Percentiles rank a stretch among this genome's conserved stretches.
Conservation (phyloP, 2,888 invertebrate species). For the Plagodis dolabraria region DNA sequence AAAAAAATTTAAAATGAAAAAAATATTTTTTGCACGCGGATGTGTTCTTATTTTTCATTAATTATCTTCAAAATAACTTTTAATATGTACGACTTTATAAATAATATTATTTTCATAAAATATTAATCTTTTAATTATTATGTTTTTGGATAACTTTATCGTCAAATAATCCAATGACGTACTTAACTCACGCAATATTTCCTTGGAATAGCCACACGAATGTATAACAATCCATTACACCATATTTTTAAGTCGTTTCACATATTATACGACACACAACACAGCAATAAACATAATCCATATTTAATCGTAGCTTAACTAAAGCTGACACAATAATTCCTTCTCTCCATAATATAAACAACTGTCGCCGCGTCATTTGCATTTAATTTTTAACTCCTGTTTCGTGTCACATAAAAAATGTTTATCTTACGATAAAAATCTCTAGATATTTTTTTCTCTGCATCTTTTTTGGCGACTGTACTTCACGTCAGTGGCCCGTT, state of each 20-base stretch:
- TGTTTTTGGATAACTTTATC: too few species aligned
- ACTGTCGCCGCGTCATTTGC: conserved; percentile 36
- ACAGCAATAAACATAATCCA: conserved; percentile 20
- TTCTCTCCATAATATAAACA: conserved; percentile 30
- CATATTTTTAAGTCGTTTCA: neutral
- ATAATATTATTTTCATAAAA: too few species aligned
- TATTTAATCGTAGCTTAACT: conserved; percentile 21
- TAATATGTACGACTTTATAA: too few species aligned
- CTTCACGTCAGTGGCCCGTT: conserved; percentile 61
- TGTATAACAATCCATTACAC: neutral
- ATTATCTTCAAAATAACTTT: too few species aligned
- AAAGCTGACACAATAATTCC: conserved; percentile 18
- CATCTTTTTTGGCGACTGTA: conserved; percentile 57
- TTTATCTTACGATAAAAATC: conserved; percentile 31
- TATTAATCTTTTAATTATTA: too few species aligned
- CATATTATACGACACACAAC: conserved; percentile 12
- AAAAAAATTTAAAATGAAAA: too few species aligned
- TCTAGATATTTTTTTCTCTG: conserved; percentile 14
- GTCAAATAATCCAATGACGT: too few species aligned
- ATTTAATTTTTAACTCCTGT: conserved; percentile 35
- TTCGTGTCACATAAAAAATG: conserved; percentile 38
- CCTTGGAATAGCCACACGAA: neutral
- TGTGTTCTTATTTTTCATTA: too few species aligned
- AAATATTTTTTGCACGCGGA: too few species aligned
- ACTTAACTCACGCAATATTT: too few species aligned